Conservation (phyloP, 2,113 vertebrate genomes). For the Mormoops blainvillei region DNA sequence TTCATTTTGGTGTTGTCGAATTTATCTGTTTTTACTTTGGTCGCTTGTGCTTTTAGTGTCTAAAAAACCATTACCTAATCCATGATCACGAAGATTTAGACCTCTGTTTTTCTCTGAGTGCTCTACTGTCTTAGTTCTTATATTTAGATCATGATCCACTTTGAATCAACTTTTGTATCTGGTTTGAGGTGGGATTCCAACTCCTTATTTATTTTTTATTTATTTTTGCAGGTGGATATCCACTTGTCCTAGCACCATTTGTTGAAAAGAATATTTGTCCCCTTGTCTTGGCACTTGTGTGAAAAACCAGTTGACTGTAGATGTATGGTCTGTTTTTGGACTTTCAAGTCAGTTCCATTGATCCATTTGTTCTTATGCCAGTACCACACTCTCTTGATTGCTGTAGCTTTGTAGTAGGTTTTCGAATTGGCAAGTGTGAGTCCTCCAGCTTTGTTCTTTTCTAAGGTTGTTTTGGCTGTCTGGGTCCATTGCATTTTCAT, state of each 20-base stretch:
- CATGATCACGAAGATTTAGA: not conserved
- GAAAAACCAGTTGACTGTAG: not conserved
- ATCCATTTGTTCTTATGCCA: not conserved
- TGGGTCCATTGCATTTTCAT: not conserved
- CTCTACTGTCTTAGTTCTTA: not conserved
- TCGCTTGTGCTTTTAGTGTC: not conserved
- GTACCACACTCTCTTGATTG: too few species aligned
- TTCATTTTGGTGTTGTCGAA: not conserved
- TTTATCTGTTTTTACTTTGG: not conserved
- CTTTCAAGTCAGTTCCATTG: not conserved
- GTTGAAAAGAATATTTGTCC: not conserved
- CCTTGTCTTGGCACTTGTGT: not conserved
- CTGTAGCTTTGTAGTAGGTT: not conserved
- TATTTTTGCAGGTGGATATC: not conserved
- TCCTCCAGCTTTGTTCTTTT: not conserved
- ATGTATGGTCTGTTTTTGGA: not conserved
- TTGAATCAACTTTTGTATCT: not conserved
- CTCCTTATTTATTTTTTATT: not conserved
- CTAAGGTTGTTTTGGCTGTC: not conserved
- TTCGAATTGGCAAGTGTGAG: not conserved
- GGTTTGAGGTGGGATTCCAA: not conserved
- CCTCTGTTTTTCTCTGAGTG: not conserved
- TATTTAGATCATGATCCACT: not conserved
- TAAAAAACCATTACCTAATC: not conserved
- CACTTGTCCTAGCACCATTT: not conserved